Evolutionary conservation across 2,113 vertebrate genomes (phyloP), one percentile per base, ranked within the genome.

Genomic region (Lethenteron camtschaticum): DNA sequence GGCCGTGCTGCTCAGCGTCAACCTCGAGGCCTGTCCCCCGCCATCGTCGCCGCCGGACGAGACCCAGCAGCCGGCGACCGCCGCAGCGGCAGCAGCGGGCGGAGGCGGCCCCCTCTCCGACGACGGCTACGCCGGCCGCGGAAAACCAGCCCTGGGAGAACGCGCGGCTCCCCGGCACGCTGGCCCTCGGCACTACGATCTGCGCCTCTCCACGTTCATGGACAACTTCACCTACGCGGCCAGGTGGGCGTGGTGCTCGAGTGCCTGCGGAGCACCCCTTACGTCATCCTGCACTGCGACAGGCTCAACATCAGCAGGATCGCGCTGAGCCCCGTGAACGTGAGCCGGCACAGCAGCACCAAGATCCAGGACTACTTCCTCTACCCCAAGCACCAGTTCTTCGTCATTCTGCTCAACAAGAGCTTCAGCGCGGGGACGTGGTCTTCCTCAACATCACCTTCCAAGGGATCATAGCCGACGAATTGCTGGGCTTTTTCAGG

Each of bases 181-280:
- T 92, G 72, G 81, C 84, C 91, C 91, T 1, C 80, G 87, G 3
- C 91, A 96, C 80, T 96, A 96, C 73, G 90, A 95, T 77, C 81
- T 95, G 74, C 80, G 80, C 79, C 81, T 95, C 71, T 81, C 78
- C 56, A 84, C 82, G 73, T 81, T 84, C 82, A 89, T 96, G 89
- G 88, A 95, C 77, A 95, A 94, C 84, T 95, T 96, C 81, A 95
- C 89, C 78, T 95, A 94, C 79, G 82, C 85, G 2, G 90, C 7
- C 87, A 90, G 75, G 82, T 91, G 75, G 88, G 86, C 82, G 83
- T 96, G 68, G 86, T 91, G 80, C 77, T 96, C 70, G 85, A 86
- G 77, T 92, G 89, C 74, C 71, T 79, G 69, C 87, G 87, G 75
- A 81, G 89, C 78, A 95, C 88, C 70, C 81, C 83, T 59, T 84